Conservation (phyloP, 92 coral and sea anemone species). For the Palythoa heliodiscus region DNA sequence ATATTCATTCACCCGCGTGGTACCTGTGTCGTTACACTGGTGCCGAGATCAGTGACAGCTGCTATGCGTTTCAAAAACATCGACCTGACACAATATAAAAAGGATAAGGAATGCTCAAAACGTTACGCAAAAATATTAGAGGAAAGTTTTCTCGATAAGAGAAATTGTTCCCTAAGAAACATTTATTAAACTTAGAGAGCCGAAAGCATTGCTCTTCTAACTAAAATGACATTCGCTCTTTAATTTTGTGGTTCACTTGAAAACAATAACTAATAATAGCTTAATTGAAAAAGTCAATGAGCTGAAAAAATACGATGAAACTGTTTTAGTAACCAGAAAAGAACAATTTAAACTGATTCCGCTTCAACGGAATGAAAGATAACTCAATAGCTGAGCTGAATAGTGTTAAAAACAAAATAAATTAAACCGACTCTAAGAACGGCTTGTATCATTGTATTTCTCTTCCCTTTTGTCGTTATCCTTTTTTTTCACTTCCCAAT, state of each 20-base stretch:
- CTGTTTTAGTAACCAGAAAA: conserved; percentile 7
- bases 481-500: neutral
- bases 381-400: neutral
- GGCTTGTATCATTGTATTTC: neutral
- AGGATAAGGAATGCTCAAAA: neutral
- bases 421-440: neutral
- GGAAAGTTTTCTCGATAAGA: neutral
- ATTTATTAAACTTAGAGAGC: neutral
- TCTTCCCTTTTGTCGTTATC: neutral
- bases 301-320: conserved; percentile 3
- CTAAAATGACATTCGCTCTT: neutral
- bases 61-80: neutral
- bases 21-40: neutral
- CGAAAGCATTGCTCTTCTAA: neutral
- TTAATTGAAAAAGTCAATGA: conserved; percentile 35
- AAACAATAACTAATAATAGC: conserved; percentile 27
- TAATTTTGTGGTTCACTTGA: conserved; percentile 25
- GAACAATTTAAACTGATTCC: conserved; percentile 8
- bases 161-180: neutral
- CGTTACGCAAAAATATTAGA: neutral
- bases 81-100: neutral
- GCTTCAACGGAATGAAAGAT: conserved; percentile 10
- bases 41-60: neutral
- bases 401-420: neutral
- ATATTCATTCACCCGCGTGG: neutral